These are phyloP conservation scores for Opisthograptis luteolata DNA, from an alignment of 2,888 invertebrate genomes.

Conservation along the genomic window DNA sequence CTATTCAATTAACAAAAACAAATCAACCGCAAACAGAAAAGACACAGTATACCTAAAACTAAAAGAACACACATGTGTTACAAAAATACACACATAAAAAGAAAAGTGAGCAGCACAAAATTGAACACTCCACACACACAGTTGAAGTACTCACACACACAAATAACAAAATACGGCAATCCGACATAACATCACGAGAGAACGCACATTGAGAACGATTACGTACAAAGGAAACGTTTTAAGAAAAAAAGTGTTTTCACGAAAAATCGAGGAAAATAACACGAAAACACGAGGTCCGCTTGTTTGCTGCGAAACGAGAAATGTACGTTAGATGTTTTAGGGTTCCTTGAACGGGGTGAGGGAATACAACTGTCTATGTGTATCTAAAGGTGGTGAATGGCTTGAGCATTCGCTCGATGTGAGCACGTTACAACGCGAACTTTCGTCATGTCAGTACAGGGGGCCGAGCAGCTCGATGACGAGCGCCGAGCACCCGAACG, in stretches of 20 bases:
- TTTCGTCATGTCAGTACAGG: no score
- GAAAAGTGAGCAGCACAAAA: no score
- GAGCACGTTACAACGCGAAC: no score
- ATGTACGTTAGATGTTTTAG: constrained; percentile 30
- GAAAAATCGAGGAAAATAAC: constrained; percentile 40
- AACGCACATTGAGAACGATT: constrained; percentile 35
- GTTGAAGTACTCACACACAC: neutral
- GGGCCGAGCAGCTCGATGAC: no score
- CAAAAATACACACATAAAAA: no score
- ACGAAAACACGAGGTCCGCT: constrained; percentile 35
- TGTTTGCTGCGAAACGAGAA: constrained; percentile 37
- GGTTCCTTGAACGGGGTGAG: constrained; percentile 28
- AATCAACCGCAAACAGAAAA: no score
- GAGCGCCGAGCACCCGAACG: no score
- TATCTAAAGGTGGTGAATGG: no score
- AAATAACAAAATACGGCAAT: constrained; percentile 21
- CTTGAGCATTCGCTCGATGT: no score
- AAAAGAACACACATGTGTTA: no score
- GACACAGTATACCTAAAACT: no score
- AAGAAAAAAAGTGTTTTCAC: constrained; percentile 34
- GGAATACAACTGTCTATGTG: neutral
- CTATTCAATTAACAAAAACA: no score
- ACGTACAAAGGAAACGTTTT: constrained; percentile 43
- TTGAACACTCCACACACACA: constrained; percentile 12
- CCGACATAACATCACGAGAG: constrained; percentile 30